Conservation (phyloP, 2,113 vertebrate genomes). For the Atherinomorus stipes region DNA sequence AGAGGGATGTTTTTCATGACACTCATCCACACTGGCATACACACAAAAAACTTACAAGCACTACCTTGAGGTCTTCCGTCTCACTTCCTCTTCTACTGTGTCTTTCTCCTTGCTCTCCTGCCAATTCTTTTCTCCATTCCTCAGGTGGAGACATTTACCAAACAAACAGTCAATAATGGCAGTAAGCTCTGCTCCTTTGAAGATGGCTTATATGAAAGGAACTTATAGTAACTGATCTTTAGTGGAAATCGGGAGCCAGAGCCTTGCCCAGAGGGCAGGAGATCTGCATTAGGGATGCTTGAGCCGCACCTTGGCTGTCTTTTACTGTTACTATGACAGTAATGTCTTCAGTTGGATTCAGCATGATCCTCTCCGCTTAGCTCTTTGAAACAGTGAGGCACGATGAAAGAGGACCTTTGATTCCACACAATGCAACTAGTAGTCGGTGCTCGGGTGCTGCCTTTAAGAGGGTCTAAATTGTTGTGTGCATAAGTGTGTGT, state of each 20-base stretch:
- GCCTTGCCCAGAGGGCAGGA: constrained; percentile 61
- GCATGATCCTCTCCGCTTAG: constrained; percentile 76
- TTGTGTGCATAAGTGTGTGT: constrained; percentile 51
- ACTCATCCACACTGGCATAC: constrained; percentile 21
- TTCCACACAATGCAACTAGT: constrained; percentile 71
- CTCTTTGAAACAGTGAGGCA: constrained; percentile 76
- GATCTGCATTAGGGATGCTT: constrained; percentile 44
- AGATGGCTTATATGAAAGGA: constrained; percentile 63
- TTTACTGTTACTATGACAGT: constrained; percentile 72
- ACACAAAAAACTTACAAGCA: constrained; percentile 15
- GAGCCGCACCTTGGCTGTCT: constrained; percentile 73
- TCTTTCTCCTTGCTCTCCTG: constrained; percentile 36
- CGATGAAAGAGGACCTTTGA: constrained; percentile 77
- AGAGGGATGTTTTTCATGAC: constrained; percentile 37
- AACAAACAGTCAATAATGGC: constrained; percentile 68
- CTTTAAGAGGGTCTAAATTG: constrained; percentile 71
- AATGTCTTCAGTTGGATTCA: constrained; percentile 74
- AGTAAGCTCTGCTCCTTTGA: constrained; percentile 65
- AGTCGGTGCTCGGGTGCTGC: constrained; percentile 70
- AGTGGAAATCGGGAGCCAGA: constrained; percentile 61
- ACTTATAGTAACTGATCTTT: constrained; percentile 72
- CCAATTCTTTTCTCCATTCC: constrained; percentile 43
- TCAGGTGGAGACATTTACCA: constrained; percentile 67
- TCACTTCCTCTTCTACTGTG: constrained; percentile 35
- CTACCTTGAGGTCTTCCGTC: constrained; percentile 38